phyloP scores from a whole-genome alignment of 2,797 vertebrate genomes.

The Megaceryle alcyon region DNA sequence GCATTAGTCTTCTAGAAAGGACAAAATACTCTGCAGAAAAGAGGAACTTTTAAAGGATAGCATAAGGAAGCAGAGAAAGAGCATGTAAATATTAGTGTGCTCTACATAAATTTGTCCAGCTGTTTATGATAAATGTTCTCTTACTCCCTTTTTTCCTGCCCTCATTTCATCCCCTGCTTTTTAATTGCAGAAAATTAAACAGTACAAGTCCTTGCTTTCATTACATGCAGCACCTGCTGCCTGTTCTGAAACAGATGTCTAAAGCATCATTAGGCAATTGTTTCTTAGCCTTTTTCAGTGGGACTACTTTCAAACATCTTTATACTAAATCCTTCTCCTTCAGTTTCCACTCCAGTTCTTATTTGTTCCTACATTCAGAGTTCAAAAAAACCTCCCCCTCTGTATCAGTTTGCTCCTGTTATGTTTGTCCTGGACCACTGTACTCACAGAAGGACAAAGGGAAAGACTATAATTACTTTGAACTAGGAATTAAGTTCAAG shows the following conservation, averaged over 20 bases:
- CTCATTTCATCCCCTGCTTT: slow-evolving; percentile 38
- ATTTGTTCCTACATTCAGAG: neutral
- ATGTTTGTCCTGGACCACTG: slow-evolving; percentile 1
- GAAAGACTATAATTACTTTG: neutral
- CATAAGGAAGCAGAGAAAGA: neutral
- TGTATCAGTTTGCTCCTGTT: neutral
- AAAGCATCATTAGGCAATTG: slow-evolving; percentile 22
- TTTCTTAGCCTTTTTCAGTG: slow-evolving; percentile 6
- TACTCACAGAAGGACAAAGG: neutral
- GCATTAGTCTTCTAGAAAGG: neutral
- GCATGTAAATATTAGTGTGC: neutral
- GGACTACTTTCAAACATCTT: slow-evolving; percentile 21
- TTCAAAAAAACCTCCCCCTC: neutral
- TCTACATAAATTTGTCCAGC: neutral
- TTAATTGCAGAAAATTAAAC: slow-evolving; percentile 44
- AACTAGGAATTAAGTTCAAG: neutral
- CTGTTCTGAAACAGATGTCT: slow-evolving; percentile 58
- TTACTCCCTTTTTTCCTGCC: slow-evolving; percentile 27
- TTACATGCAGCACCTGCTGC: slow-evolving; percentile 51
- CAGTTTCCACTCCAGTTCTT: slow-evolving; percentile 5
- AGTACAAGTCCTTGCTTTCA: slow-evolving; percentile 32
- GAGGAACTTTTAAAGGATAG: neutral
- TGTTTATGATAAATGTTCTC: slow-evolving; percentile 30
- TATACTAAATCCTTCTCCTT: slow-evolving; percentile 2
- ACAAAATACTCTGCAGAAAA: neutral